Evolutionary conservation across 64 coral and sea anemone genomes (phyloP), one percentile per base, ranked within the genome.

Genomic region (Pachyseris speciosa): DNA sequence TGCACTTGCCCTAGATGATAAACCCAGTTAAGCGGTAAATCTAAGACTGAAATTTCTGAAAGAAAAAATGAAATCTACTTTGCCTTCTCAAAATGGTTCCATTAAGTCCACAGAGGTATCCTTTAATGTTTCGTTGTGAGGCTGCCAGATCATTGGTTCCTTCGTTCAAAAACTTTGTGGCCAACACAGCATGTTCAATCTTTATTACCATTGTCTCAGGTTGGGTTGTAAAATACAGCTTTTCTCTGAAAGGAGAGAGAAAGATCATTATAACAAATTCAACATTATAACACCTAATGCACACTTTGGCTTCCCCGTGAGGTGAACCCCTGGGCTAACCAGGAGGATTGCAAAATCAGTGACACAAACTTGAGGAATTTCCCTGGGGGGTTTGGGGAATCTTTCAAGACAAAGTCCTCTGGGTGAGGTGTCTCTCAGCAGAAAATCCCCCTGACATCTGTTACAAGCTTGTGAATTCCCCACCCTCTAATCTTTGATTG

Each of bases 161-260:
- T 50, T 71, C 51, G 37, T 83, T 75, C 16, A 89, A 89, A 86
- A 98, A 89, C 61, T 86, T 92, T 57, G 96, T 89, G 0, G 96
- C 96, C 26, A 98, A 69, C 1, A 98, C 83, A 0, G 96, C 91
- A 85, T 98, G 96, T 66, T 95, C 96, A 85, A 98, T 88, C 75
- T 98, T 98, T 7, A 98, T 50, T 44, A 88, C 53, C 42, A 95
- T 80, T 40, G 84, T 67, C 88, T 98, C 96, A 53, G 96, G 96
- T 64, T 77, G 84, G 59, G 87, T 69, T 28, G 96, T 95, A 40
- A 66, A 98, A 71, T 89, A 98, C 75, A 79, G 75, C 57, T 89
- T 92, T 84, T 98, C 96, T 94, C 96, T 98, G 67, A 1, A 55
- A 29, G 9, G 48, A 30, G 30, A 34, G 22, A n/a, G 17, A 60